Evolutionary conservation across 2,888 invertebrate genomes (phyloP), one percentile per base, ranked within the genome.

Genomic region (Acrobeloides nanus): DNA sequence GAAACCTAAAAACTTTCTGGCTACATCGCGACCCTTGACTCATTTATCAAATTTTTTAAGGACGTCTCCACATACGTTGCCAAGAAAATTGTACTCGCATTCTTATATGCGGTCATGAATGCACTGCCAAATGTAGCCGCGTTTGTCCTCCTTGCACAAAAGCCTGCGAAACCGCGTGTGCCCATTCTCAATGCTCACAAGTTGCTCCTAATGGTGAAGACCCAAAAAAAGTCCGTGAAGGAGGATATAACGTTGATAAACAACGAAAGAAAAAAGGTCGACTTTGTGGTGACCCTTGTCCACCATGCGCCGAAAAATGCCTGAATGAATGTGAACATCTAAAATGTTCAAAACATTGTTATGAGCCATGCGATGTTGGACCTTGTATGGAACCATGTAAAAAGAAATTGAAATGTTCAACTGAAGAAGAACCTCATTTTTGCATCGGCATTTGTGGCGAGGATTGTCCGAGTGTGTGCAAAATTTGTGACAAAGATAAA

Each of bases 381-480:
- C 52, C 64, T 1, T 77, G 78, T 55, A 56, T 64, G 6, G 72
- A 76, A 49, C 62, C 71, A 1, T 79, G 79, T 53, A 39, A 12
- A 10, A 66, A 67, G 51, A 48, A 26, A 5, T 63, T 75, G 3
- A 40, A 59, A 29, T 84, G 84, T 75, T 76, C 76, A 12, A 38
- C 57, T 50, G 27, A 24, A 8, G 32, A 32, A 12, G 47, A 20
- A 21, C 18, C 31, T 6, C 84, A 84, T 75, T 66, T 68, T n/a
- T 83, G 84, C 74, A 78, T 82, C 66, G 84, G 84, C 12, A 78
- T 83, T 41, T 85, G 84, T 75, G 83, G 83, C n/a, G 57, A 85
- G 73, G 78, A 77, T 8, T 84, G 84, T 72, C 83, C 82, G 15
- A 73, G 73, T 26, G 62, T 81, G 18, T 84, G 84, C 75, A 74